These are phyloP conservation scores for Allacma fusca DNA, from an alignment of 2,888 invertebrate species.

Conservation along the genomic window DNA sequence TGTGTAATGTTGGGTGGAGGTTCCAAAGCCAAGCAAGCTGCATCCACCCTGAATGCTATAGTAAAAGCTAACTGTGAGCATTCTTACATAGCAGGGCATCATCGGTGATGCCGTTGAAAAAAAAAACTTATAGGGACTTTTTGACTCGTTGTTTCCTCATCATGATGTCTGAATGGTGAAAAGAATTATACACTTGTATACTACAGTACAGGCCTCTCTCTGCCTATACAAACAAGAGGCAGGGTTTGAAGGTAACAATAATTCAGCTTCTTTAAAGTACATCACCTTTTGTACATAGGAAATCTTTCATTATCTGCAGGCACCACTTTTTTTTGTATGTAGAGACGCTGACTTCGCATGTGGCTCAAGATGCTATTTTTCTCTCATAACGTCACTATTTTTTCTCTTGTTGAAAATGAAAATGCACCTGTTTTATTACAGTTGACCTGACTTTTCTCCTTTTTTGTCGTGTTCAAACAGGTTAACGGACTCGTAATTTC, in stretches of 20 bases:
- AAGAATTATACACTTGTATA: conserved; percentile 1
- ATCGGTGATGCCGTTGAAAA: neutral
- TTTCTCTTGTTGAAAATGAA: conserved; percentile 10
- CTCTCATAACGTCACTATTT: conserved; percentile 9
- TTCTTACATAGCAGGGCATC: neutral
- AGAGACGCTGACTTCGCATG: neutral
- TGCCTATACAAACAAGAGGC: no score
- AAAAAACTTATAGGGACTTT: neutral
- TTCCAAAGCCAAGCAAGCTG: conserved; percentile 27
- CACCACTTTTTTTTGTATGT: neutral
- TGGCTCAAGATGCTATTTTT: conserved; percentile 16
- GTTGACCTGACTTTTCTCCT: conserved; percentile 31
- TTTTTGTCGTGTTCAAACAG: conserved; percentile 25
- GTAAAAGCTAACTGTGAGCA: neutral
- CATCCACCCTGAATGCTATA: neutral
- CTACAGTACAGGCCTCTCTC: no score
- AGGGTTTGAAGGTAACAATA: neutral
- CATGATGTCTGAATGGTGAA: conserved; percentile 2
- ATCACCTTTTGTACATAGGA: neutral
- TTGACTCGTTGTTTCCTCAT: neutral
- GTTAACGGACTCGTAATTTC: conserved; percentile 40
- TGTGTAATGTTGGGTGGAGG: conserved; percentile 42
- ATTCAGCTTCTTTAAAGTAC: conserved; percentile 9
- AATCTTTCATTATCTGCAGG: neutral
- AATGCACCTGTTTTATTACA: conserved; percentile 41